phyloP scores from a whole-genome alignment of 2,888 invertebrate species.

The Caenorhabditis zanzibari region DNA sequence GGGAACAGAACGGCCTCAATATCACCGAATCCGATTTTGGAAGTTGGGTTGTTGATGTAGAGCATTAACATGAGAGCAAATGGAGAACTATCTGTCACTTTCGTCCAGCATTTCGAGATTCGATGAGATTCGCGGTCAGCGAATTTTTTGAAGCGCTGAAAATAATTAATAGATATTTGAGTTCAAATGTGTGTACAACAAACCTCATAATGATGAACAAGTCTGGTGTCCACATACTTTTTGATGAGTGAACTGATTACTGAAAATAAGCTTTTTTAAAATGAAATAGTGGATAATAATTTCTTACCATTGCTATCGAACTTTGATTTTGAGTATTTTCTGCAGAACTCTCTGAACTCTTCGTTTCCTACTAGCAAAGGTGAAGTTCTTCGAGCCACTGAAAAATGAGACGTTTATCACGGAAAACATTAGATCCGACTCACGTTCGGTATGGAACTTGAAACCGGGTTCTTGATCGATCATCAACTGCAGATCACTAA shows the following conservation, averaged over 20 bases:
- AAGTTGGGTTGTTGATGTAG: slow-evolving; percentile 21
- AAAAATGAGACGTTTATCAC: background rate
- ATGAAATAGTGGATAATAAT: background rate
- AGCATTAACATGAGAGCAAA: slow-evolving; percentile 54
- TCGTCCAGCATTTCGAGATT: slow-evolving; percentile 29
- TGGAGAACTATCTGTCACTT: slow-evolving; percentile 23
- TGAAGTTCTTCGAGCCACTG: slow-evolving; percentile 40
- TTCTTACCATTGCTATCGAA: slow-evolving; percentile 9
- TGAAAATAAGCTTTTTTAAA: background rate
- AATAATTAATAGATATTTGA: background rate
- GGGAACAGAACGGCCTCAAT: slow-evolving; percentile 30
- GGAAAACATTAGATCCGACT: background rate
- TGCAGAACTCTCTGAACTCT: slow-evolving; percentile 44
- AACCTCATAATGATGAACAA: slow-evolving; percentile 48
- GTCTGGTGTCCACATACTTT: slow-evolving; percentile 44
- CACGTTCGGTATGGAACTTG: slow-evolving; percentile 27
- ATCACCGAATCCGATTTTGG: slow-evolving; percentile 9
- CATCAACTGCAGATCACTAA: slow-evolving; percentile 19
- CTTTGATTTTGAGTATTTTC: slow-evolving; percentile 34
- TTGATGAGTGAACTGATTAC: slow-evolving; percentile 17
- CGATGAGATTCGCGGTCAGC: slow-evolving; percentile 37
- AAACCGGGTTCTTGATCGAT: background rate
- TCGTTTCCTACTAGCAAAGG: slow-evolving; percentile 20
- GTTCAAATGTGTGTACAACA: background rate
- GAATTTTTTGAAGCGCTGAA: slow-evolving; percentile 47